Base-by-base conservation (phyloP, 2,888 invertebrate genomes). In the Epiblema foenella region DNA sequence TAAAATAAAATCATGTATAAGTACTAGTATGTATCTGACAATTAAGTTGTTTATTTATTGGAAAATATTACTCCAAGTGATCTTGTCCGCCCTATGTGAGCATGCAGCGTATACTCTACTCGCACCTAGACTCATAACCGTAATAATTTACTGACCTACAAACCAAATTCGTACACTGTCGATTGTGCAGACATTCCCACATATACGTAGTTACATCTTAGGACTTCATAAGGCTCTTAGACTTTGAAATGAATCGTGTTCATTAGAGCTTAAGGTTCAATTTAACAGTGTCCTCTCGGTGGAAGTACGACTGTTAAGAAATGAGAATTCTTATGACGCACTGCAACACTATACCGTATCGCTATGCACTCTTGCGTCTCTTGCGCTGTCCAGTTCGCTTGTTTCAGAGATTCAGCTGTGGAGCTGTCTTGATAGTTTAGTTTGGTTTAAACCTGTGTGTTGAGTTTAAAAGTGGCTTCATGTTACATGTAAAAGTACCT, bases 261-360 rank as follows among this genome's bases (percentile, higher is more conserved):
- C 1, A 2, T 20, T 15, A n/a, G 20, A 59, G 3, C 4, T 18
- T 59, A 59, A 17, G 42, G 20, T 59, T 42, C 20, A 20, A 10
- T 59, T 59, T 42, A 24, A 10, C 7, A 8, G 9, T 15, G 15
- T 37, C 11, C n/a, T 58, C 4, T 5, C n/a, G 8, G 12, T 18
- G 9, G 24, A 20, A 17, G 39, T 59, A 59, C 42, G 15, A 12
- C 59, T 42, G 39, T 20, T 59, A 9, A 4, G 18, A 59, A 59
- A 42, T 42, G 20, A 20, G 20, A 2, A 37, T 2, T 12, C 15
- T 42, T 42, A 24, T 59, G 59, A 59, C 59, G 59, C 59, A 59
- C 59, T 59, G 59, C 59, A 59, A 59, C 20, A 42, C 42, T 59
- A 59, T 42, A 59, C 58, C 58, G 12, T n/a, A 59, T 42, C 42